Evolutionary conservation across 2,888 invertebrate genomes (phyloP).

Genomic region (Xanthorhoe designata): DNA sequence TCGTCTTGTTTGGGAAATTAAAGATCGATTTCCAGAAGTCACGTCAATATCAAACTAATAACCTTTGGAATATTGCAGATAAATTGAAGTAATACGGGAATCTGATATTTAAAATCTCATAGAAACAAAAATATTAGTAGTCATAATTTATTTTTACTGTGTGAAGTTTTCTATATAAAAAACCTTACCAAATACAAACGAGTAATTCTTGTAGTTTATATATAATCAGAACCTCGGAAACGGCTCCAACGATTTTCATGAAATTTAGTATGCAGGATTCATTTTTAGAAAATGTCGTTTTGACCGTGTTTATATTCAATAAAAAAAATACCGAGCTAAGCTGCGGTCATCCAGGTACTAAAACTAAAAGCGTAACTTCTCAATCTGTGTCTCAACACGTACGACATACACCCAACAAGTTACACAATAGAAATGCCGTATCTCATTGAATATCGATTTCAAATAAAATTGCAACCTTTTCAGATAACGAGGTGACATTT

Average conservation of each 20-base stretch:
- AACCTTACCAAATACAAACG: too few species aligned
- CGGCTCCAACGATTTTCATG: too few species aligned
- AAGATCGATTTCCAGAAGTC: slow-evolving; percentile 10
- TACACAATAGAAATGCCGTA: slow-evolving; percentile 60
- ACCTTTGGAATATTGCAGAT: neutral
- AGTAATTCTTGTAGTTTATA: too few species aligned
- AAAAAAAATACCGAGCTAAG: too few species aligned
- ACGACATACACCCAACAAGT: slow-evolving; percentile 49
- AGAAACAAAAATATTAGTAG: too few species aligned
- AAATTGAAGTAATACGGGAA: neutral
- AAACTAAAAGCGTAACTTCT: neutral
- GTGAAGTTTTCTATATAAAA: too few species aligned
- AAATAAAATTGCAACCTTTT: slow-evolving; percentile 86
- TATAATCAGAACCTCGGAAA: too few species aligned
- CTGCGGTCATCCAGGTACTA: too few species aligned
- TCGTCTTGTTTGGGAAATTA: slow-evolving; percentile 14
- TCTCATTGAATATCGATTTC: slow-evolving; percentile 84
- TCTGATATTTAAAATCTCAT: neutral
- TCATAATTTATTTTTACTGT: too few species aligned
- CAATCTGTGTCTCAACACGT: slow-evolving; percentile 32
- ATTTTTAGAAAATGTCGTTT: too few species aligned
- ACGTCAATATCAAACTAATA: neutral
- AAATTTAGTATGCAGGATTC: too few species aligned
- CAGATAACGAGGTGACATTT: slow-evolving; percentile 84
- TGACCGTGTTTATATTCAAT: too few species aligned